Conservation (phyloP, 2,113 vertebrate species). For the Hucho hucho region DNA sequence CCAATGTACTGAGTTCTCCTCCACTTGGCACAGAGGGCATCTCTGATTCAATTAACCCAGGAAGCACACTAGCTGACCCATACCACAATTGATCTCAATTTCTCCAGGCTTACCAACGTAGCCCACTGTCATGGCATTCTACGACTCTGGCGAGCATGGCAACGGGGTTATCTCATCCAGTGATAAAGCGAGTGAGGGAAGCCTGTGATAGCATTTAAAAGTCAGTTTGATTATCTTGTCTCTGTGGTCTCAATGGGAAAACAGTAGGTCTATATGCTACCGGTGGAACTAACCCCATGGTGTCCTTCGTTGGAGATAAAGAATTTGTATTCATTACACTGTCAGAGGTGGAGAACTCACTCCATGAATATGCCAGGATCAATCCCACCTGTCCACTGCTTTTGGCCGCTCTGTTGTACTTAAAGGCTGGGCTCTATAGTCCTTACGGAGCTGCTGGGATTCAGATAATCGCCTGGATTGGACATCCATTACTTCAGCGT, state of each 20-base stretch:
- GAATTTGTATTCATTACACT: conserved; percentile 12
- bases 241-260: not conserved
- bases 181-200: not conserved
- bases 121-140: not conserved
- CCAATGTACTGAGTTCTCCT: too few relatives aligned
- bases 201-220: not conserved
- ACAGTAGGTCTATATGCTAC: not conserved
- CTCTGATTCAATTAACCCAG: not conserved
- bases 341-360: conserved; percentile 7
- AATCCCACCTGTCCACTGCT: not conserved
- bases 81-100: too few relatives aligned
- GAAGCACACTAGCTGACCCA: too few relatives aligned
- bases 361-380: conserved; percentile 17
- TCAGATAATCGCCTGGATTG: conserved; percentile 13
- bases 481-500: not conserved
- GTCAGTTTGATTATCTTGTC: not conserved
- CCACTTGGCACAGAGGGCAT: not conserved
- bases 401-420: not conserved
- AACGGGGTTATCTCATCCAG: not conserved
- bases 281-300: not conserved
- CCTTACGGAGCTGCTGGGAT: conserved; percentile 14
- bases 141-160: too few relatives aligned
- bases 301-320: conserved; percentile 2
- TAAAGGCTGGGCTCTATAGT: not conserved
- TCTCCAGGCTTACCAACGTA: too few relatives aligned